Percentiles rank a stretch among this genome's conserved stretches.
Evolutionary conservation across 2,888 invertebrate genomes (phyloP).

Genomic region (Tryphoninae sp.): DNA sequence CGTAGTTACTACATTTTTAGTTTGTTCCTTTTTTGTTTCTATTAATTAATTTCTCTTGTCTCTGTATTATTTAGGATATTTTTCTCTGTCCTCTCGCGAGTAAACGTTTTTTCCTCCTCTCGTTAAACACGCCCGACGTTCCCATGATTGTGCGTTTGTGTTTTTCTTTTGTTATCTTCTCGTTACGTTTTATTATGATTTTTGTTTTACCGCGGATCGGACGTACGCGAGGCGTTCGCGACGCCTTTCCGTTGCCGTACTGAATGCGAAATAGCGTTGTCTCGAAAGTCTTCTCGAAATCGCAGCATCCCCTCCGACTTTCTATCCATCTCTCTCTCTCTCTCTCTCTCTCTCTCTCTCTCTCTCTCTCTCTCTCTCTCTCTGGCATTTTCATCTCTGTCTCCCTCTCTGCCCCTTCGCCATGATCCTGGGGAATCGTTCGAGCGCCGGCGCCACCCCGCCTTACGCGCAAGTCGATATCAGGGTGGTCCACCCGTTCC

Average conservation of each 20-base stretch:
- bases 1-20: slow-evolving; percentile 53
- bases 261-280: slow-evolving; percentile 72
- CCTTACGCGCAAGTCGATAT: slow-evolving; percentile 75
- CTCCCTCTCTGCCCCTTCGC: slow-evolving; percentile 23
- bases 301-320: slow-evolving; percentile 54
- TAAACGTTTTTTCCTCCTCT: slow-evolving; percentile 53
- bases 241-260: slow-evolving; percentile 78
- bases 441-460: slow-evolving; percentile 77
- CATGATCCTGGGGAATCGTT: slow-evolving; percentile 34
- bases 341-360: slow-evolving; percentile 46
- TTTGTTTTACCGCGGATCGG: background rate
- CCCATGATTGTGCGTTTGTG: slow-evolving; percentile 48
- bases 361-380: slow-evolving; percentile 58
- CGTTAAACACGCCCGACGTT: slow-evolving; percentile 57
- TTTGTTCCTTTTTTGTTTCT: background rate
- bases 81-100: slow-evolving; percentile 38
- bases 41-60: slow-evolving; percentile 4
- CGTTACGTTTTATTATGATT: background rate
- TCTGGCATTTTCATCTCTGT: slow-evolving; percentile 35
- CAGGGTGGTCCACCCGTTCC: slow-evolving; percentile 64
- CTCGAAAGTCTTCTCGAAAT: slow-evolving; percentile 60
- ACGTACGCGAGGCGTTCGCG: slow-evolving; percentile 74
- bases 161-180: slow-evolving; percentile 32
- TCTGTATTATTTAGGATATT: slow-evolving; percentile 31
- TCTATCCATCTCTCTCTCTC: slow-evolving; percentile 60